Evolutionary conservation across 2,113 vertebrate genomes (phyloP), one percentile per base, ranked within the genome.

Genomic region (Salminus brasiliensis): DNA sequence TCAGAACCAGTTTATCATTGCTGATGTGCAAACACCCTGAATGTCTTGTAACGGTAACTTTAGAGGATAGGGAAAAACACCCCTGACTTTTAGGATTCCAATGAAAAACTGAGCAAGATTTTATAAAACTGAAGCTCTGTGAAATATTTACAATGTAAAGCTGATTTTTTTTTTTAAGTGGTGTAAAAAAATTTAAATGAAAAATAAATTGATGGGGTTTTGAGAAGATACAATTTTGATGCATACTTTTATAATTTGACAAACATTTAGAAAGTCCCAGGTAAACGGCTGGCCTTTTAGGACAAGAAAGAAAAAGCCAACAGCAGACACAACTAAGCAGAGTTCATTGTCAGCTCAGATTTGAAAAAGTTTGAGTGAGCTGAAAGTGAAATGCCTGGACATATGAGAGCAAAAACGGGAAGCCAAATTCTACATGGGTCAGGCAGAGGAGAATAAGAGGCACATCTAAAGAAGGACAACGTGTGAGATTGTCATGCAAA

Each of bases 351-450:
- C 88, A 87, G 83, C 83, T 91, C 85, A 80, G 70, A 83, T 90
- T 91, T 90, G 72, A 67, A 73, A 47, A 53, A 72, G 75, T 84
- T 69, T 87, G 83, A 88, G 85, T 83, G 88, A 85, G 82, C 74
- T 81, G 75, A 88, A 90, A 87, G 87, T 84, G 86, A 90, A 88
- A 86, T 85, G 83, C 79, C 79, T 86, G 85, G 89, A 91, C 83
- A 85, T 87, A 90, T 76, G 84, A 82, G 89, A 83, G 79, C 85
- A 82, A 77, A 85, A 88, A 91, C 89, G 81, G 90, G 85, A 93
- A 92, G 87, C 90, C 47, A 21, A 82, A 90, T 91, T 92, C 84
- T 87, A 88, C 91, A 91, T 87, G 89, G 90, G 90, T 91, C 88
- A 89, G 86, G 27, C 57, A 74, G 62, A 49, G 41, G 87, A 88